Base-by-base conservation (phyloP, 2,888 invertebrate species). In the Aricia artaxerxes region DNA sequence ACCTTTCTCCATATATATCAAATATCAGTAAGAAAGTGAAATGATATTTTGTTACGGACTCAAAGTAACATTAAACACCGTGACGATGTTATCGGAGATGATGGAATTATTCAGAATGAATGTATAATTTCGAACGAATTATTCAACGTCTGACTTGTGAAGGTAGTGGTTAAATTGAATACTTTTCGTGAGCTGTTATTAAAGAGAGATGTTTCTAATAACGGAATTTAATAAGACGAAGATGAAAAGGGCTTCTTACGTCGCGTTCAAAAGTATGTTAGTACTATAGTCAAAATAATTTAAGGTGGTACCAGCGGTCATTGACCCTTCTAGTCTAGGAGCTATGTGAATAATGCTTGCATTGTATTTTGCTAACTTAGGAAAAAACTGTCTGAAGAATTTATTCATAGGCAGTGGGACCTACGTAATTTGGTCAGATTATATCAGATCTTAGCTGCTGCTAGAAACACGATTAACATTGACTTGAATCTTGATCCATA, bases 41-140 rank as follows among this genome's bases (percentile, higher is more conserved):
- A 76, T 76, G 38, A 35, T 76, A 76, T 76, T 76, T 57, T 76
- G 57, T 76, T 76, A 76, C 76, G 57, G 76, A 76, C 31, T 76
- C 53, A 57, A 53, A 76, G 53, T 57, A 76, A 76, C 35, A 53
- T 49, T 11, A 76, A 76, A 76, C 76, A 76, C 76, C 76, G 76
- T 76, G 53, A 76, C 49, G 76, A 76, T 57, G 76, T 53, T 76
- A 76, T 76, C 76, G 31, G 24, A 31, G 24, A 75, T 53, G n/a
- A 11, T 53, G 53, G 24, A 76, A 57, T 76, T 53, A 76, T 38
- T 76, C 76, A 76, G 73, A 73, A 53, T 49, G 53, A 76, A 76
- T 76, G 69, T 76, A 76, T 49, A n/a, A 75, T 75, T 24, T 13
- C 44, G 5, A 53, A 75, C 24, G 49, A 24, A 75, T 75, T 49